These are phyloP conservation scores for Leucophora obtusa DNA, from an alignment of 2,888 invertebrate species.

Conservation along the genomic window DNA sequence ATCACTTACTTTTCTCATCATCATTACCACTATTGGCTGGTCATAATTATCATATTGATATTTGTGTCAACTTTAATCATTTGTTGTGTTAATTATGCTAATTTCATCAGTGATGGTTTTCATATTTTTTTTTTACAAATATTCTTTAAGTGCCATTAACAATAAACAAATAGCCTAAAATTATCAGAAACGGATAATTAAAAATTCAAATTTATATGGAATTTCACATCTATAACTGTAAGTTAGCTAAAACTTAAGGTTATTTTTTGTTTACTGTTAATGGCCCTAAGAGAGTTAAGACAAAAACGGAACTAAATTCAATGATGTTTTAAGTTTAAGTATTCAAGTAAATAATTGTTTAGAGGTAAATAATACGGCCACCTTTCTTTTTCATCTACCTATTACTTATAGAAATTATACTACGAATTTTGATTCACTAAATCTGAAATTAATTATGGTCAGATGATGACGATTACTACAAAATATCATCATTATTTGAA, in stretches of 20 bases:
- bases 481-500: background rate
- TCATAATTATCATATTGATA: conserved; percentile 12
- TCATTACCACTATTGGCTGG: conserved; percentile 1
- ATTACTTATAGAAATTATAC: conserved; percentile 3
- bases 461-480: background rate
- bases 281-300: too few species aligned
- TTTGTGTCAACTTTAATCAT: conserved; percentile 23
- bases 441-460: background rate
- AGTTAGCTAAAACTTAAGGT: too few species aligned
- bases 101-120: background rate
- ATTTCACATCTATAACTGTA: too few species aligned
- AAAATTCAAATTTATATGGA: too few species aligned
- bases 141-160: background rate
- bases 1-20: conserved; percentile 2
- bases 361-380: conserved; percentile 26
- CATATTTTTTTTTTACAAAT: conserved; percentile 3
- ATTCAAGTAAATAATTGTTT: conserved; percentile 21
- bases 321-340: background rate
- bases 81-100: conserved; percentile 36
- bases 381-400: conserved; percentile 10
- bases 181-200: too few species aligned
- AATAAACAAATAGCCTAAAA: too few species aligned
- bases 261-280: too few species aligned
- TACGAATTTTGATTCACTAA: background rate
- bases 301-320: background rate